A percentile compares a stretch with the other conserved stretches of the same genome.
These are phyloP conservation scores for Hypomecis atomaria DNA, from an alignment of 2,888 invertebrate species.

Conservation along the genomic window DNA sequence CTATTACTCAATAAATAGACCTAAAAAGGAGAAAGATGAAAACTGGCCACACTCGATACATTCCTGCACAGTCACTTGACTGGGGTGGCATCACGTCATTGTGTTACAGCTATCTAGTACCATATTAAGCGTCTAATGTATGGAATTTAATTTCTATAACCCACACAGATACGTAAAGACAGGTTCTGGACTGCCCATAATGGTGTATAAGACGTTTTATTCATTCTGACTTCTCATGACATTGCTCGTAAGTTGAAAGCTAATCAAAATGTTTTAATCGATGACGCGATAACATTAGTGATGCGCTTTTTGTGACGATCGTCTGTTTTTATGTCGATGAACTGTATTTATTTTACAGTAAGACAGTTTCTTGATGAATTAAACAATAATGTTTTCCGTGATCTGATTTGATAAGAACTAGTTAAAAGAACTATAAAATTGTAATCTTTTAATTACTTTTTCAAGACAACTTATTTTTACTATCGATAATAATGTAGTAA, in stretches of 20 bases:
- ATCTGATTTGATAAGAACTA: conserved; percentile 24
- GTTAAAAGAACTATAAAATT: no score
- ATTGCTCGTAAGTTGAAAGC: conserved; percentile 83
- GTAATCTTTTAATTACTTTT: no score
- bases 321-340: conserved; percentile 48
- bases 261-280: conserved; percentile 85
- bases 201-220: conserved; percentile 75
- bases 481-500: no score
- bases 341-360: conserved; percentile 47
- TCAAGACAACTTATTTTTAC: no score
- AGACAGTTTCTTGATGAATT: conserved; percentile 42
- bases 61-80: conserved; percentile 83
- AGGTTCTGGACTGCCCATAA: conserved; percentile 64
- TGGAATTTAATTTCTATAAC: conserved; percentile 80
- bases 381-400: conserved; percentile 38
- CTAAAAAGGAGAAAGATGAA: not conserved
- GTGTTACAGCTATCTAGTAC: conserved; percentile 77
- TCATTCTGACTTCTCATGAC: conserved; percentile 74
- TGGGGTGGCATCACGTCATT: conserved; percentile 82
- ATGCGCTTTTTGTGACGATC: conserved; percentile 55
- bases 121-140: conserved; percentile 80
- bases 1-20: no score
- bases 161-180: conserved; percentile 65
- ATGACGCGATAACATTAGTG: conserved; percentile 80
- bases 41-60: conserved; percentile 40